Conservation (phyloP, 2,113 vertebrate genomes). For the Candoia aspera region DNA sequence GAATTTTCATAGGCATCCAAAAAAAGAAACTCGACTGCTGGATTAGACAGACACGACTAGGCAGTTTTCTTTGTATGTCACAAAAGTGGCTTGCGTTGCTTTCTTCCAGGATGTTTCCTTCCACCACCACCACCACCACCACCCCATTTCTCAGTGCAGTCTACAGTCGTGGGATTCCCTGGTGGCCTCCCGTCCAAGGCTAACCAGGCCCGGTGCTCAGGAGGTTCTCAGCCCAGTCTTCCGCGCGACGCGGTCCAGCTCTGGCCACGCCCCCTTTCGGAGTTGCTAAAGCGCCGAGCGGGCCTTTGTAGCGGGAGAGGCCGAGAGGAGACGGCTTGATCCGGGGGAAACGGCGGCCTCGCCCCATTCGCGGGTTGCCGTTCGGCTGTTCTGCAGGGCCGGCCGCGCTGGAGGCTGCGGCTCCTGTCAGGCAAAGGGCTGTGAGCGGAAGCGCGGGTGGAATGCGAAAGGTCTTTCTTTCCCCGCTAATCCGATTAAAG, state of each 20-base stretch:
- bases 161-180: neutral
- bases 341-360: neutral
- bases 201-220: neutral
- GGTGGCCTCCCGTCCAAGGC: neutral
- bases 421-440: neutral
- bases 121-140: neutral
- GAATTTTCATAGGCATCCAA: neutral
- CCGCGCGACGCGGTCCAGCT: neutral
- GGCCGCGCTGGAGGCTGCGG: neutral
- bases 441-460: neutral
- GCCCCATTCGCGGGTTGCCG: neutral
- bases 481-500: neutral
- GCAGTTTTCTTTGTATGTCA: neutral
- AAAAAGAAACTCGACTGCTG: neutral
- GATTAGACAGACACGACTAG: neutral
- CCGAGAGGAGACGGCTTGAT: neutral
- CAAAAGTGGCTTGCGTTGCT: neutral
- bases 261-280: neutral
- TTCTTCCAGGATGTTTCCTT: neutral
- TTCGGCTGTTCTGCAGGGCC: neutral
- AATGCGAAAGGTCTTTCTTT: neutral
- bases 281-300: neutral
- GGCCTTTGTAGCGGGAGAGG: neutral
- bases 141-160: neutral
- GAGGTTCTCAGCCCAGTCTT: neutral